Base-by-base conservation (phyloP, 2,888 invertebrate genomes). In the Chalcis sispes region DNA sequence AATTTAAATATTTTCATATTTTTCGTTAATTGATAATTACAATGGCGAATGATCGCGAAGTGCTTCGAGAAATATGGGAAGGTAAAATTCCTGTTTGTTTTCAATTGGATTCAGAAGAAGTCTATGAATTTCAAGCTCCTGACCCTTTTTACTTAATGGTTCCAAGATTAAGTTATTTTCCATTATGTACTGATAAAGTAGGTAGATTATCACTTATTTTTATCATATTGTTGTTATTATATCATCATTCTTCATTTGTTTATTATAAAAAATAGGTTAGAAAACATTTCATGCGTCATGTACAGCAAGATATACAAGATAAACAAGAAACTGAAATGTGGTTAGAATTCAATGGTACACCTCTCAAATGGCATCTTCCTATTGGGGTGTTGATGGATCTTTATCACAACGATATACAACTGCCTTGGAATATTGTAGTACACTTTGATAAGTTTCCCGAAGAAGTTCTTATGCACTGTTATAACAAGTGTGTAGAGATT, bases 361-460 rank as follows among this genome's bases (percentile, higher is more conserved):
- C 98, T 1, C 89, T 98, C 20, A 98, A 97, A 89, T 96, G 98
- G 94, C 95, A 95, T 82, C 93, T 93, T 87, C 95, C 95, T 4
- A 94, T 95, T 82, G 91, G 91, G 83, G 95, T 99, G 29, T 90
- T 99, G n/a, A 96, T 95, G 89, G 99, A 99, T 90, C 90, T 98
- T 77, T 91, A 92, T 85, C 90, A 90, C 59, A 91, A 91, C 73
- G 95, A 95, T 56, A 90, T 93, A 32, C 92, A 93, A 81, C 90
- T 98, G 48, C 99, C 99, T 0, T 99, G 99, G 99, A 93, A 92
- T 82, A 90, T 99, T 32, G 96, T 95, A 29, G 96, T 98, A 15
- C 98, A 98, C 88, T 98, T 98, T 89, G 94, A 96, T 82, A 95
- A 96, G 87, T 98, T 98, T 89, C 98, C 98, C 15, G 96, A 97